Evolutionary conservation across 2,888 invertebrate species (phyloP).

Genomic region (Petrolisthes cinctipes): DNA sequence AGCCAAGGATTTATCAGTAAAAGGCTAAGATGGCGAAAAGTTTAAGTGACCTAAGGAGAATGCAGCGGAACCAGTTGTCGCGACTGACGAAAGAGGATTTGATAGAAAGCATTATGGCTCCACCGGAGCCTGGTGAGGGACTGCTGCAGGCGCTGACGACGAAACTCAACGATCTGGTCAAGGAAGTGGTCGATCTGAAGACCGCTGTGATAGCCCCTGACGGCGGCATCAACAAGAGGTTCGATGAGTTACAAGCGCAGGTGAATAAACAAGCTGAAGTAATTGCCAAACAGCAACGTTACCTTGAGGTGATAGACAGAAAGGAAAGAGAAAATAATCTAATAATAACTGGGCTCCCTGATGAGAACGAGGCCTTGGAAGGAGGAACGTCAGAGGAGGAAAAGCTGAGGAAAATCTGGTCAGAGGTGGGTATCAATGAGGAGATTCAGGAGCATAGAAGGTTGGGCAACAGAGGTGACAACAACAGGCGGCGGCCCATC

Average conservation of each 20-base stretch:
- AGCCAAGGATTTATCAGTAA: no score
- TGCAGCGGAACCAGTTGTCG: no score
- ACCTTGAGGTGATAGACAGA: constrained; percentile 13
- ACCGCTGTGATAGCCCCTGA: no score
- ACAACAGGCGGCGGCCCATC: not conserved
- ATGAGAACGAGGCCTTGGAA: not conserved
- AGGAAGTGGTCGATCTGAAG: no score
- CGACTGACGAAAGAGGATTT: not conserved
- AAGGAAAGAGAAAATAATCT: constrained; percentile 9
- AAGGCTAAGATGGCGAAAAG: no score
- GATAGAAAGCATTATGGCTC: not conserved
- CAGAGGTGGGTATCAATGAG: not conserved
- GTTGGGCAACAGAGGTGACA: not conserved
- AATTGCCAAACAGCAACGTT: constrained; percentile 8
- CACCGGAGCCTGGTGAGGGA: not conserved
- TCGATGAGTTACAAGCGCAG: not conserved
- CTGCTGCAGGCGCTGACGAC: not conserved
- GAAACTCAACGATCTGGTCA: not conserved
- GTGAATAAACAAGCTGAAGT: constrained; percentile 15
- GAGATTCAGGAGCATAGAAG: not conserved
- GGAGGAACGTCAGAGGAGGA: not conserved
- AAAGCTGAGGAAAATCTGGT: constrained; percentile 4
- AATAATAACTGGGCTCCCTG: not conserved
- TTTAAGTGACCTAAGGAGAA: no score
- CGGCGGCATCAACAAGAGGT: no score